These are phyloP conservation scores for Zygothrica quintamaculata DNA, from an alignment of 2,888 invertebrate genomes.

Conservation along the genomic window DNA sequence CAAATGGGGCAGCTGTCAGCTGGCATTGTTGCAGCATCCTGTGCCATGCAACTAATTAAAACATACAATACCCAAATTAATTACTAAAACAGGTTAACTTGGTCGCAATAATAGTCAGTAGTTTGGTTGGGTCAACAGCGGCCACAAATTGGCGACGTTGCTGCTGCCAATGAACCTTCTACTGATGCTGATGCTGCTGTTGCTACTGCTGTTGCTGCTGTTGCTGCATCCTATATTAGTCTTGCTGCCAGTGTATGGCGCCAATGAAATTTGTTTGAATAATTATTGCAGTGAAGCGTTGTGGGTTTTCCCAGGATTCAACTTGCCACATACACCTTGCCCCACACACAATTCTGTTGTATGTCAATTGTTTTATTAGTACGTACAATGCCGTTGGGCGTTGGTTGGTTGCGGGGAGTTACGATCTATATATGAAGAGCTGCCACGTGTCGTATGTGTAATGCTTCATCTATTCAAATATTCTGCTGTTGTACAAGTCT, in stretches of 20 bases:
- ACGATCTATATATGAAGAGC: too few relatives aligned
- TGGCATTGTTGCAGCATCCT: constrained; percentile 12
- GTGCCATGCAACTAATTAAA: constrained; percentile 80
- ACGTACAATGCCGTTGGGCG: constrained; percentile 48
- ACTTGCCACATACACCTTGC: constrained; percentile 7
- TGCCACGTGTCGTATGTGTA: constrained; percentile 44
- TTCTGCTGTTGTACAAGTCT: constrained; percentile 28
- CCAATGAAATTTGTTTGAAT: constrained; percentile 71
- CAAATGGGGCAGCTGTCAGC: constrained; percentile 37
- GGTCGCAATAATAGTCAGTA: constrained; percentile 77
- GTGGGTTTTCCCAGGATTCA: constrained; percentile 34
- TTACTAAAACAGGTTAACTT: constrained; percentile 84
- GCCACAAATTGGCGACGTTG: constrained; percentile 47
- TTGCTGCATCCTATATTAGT: constrained; percentile 41
- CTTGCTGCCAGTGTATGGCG: constrained; percentile 51
- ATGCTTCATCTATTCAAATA: constrained; percentile 56
- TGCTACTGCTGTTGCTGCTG: constrained; percentile 20
- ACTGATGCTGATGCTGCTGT: constrained; percentile 3
- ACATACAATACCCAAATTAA: constrained; percentile 84
- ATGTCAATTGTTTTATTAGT: constrained; percentile 74
- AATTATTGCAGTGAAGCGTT: constrained; percentile 73
- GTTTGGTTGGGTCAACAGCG: constrained; percentile 50
- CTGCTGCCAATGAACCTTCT: constrained; percentile 44
- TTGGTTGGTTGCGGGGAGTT: constrained; percentile 2
- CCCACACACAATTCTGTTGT: constrained; percentile 23